Evolutionary conservation across 2,113 vertebrate species (phyloP).

Genomic region (Nanger granti): DNA sequence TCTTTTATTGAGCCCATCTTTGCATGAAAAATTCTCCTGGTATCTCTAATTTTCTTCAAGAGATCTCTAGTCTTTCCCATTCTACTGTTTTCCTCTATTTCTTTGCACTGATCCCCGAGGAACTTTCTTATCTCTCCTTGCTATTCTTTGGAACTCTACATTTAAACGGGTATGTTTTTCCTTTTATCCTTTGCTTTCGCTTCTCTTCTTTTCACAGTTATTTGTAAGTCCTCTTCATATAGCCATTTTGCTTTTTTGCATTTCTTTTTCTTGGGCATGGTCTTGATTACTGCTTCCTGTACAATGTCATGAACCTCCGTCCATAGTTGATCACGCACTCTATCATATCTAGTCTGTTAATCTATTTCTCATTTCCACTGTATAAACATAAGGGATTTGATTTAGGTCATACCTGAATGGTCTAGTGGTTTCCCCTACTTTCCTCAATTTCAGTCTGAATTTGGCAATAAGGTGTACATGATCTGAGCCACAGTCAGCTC

Average conservation of each 20-base stretch:
- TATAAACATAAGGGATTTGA: not conserved
- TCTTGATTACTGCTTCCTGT: not conserved
- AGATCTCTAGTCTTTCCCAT: not conserved
- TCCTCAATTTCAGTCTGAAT: not conserved
- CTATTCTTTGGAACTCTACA: not conserved
- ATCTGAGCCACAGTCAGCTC: not conserved
- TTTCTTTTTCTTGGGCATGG: not conserved
- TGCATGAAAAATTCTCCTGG: not conserved
- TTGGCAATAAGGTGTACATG: not conserved
- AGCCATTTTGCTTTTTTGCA: not conserved
- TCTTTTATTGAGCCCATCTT: not conserved
- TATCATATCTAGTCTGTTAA: not conserved
- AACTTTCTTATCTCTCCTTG: not conserved
- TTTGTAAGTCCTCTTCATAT: not conserved
- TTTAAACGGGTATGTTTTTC: not conserved
- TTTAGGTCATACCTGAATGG: not conserved
- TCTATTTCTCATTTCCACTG: not conserved
- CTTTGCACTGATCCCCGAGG: not conserved
- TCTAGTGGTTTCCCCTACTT: not conserved
- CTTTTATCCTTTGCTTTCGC: not conserved
- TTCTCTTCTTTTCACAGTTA: not conserved
- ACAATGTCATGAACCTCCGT: rapidly evolving
- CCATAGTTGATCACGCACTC: rapidly evolving
- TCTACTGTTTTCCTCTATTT: not conserved
- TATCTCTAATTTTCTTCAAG: not conserved